Evolutionary conservation across 2,797 vertebrate species (phyloP).

Genomic region (Pachyuromys duprasi): DNA sequence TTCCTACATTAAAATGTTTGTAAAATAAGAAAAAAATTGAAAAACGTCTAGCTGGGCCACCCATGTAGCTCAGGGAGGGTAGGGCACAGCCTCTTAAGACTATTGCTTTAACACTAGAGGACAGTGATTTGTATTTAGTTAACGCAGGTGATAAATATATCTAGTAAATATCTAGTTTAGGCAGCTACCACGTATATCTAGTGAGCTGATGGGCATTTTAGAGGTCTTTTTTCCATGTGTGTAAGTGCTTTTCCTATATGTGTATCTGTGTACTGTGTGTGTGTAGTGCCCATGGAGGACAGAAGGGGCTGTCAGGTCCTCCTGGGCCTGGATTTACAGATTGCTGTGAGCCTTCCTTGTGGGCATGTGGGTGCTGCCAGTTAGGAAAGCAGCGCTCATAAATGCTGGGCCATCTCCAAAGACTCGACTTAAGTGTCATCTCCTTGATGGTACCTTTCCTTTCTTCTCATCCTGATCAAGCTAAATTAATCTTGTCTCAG

Average conservation of each 20-base stretch:
- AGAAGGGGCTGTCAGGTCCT: background rate
- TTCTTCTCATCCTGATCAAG: background rate
- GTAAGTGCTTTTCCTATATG: background rate
- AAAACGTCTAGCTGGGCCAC: background rate
- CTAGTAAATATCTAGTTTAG: conserved; percentile 36
- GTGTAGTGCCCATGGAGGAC: background rate
- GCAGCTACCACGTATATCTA: conserved; percentile 24
- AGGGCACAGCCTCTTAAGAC: background rate
- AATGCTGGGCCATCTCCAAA: background rate
- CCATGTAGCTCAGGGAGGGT: background rate
- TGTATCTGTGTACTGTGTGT: background rate
- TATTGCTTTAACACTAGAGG: background rate
- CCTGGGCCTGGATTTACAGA: background rate
- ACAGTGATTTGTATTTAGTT: conserved; percentile 26
- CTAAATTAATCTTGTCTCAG: conserved; percentile 16
- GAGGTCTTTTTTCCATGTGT: background rate
- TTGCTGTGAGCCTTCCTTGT: background rate
- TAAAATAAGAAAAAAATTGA: background rate
- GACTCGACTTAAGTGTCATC: background rate
- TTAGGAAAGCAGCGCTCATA: background rate
- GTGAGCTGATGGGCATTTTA: background rate
- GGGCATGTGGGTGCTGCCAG: too few relatives aligned
- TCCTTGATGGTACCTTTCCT: background rate
- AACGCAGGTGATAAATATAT: background rate
- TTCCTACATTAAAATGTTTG: conserved; percentile 80